Evolutionary conservation across 2,113 vertebrate species (phyloP).

Genomic region (Pelmatolapia mariae): DNA sequence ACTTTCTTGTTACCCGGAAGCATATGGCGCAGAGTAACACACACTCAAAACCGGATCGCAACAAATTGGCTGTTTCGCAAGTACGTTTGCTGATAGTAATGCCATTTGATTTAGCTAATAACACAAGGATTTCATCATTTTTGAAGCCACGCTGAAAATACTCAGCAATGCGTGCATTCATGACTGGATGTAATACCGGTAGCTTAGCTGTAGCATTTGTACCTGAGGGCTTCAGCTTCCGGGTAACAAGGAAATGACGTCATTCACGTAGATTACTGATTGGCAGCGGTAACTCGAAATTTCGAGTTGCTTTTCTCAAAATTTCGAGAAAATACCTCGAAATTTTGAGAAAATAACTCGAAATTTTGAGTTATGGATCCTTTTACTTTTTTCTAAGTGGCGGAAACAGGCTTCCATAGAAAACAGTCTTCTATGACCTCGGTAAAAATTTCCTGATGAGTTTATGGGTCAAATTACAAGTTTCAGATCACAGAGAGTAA

Average conservation of each 20-base stretch:
- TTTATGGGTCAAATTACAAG: neutral
- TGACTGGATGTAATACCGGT: neutral
- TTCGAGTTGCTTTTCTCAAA: neutral
- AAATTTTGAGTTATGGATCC: neutral
- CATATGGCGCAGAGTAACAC: neutral
- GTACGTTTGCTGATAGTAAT: neutral
- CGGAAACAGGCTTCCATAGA: neutral
- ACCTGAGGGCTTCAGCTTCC: neutral
- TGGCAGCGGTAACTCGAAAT: neutral
- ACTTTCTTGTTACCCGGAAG: neutral
- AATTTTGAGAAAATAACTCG: neutral
- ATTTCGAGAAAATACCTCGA: neutral
- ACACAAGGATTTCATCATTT: neutral
- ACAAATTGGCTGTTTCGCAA: neutral
- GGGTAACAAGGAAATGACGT: neutral
- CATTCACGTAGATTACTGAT: neutral
- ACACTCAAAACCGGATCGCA: neutral
- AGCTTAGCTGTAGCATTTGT: neutral
- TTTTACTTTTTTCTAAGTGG: neutral
- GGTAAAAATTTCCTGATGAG: neutral
- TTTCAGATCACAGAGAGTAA: neutral
- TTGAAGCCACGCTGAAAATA: neutral
- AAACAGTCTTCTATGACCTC: neutral
- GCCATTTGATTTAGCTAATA: neutral
- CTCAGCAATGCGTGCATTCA: neutral